Base-by-base conservation (phyloP, 2,797 vertebrate species). In the Pseudochirops cupreus region DNA sequence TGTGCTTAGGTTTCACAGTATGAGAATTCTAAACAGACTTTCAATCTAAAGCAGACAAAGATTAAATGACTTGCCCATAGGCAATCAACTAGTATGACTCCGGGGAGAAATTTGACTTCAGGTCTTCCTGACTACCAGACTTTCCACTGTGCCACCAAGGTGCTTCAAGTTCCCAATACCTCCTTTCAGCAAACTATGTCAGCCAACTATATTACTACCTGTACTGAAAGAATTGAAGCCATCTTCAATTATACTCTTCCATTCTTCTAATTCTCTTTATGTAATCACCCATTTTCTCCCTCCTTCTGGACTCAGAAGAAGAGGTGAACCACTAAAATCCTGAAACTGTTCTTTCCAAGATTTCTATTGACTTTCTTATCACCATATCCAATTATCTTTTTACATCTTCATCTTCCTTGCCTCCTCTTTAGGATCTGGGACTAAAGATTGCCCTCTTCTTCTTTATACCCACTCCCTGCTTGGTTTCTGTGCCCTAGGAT, bases 1-100 rank as follows among this genome's bases (percentile, higher is more conserved):
- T 93, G 57, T 93, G 2, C 13, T 95, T 31, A 92, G 9, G 31
- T 52, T 94, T 95, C 94, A 96, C 67, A 95, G 55, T 55, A 95
- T 26, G 31, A 14, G 91, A 16, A 91, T 96, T 33, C 39, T 0
- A 93, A 94, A 97, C 95, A 46, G 24, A 1, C 82, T 93, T 92
- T 95, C 93, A 55, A 57, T 53, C 53, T 53, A 53, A 53, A 74
- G 26, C 14, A n/a, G 14, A 67, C 67, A 46, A 3, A 82, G 7
- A 82, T 82, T 82, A 82, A 74, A 82, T 82, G 67, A 82, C 39
- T 46, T 24, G n/a, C 67, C 67, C n/a, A 46, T 24, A 82, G n/a
- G 21, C 3, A 46, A 2, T 46, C 67, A 82, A 82, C 2, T 3
- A 24, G 1, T 82, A 46, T 21, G 67, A 10, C 6, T 46, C 67